phyloP scores from a whole-genome alignment of 2,113 vertebrate species.

The Nipponia nippon region DNA sequence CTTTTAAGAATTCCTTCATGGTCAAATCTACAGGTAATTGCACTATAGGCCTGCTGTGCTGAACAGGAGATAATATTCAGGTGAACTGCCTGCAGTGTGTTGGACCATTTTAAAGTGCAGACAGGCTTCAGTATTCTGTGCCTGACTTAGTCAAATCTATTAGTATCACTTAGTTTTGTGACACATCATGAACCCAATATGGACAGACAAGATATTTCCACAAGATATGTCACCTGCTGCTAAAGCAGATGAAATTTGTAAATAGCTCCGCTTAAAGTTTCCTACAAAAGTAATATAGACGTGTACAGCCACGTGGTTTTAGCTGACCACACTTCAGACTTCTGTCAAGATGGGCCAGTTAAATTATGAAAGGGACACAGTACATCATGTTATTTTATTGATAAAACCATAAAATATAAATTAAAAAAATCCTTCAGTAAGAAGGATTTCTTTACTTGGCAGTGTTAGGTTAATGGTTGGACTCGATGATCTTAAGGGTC shows the following conservation, averaged over 20 bases:
- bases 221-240: not conserved
- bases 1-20: not conserved
- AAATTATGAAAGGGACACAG: not conserved
- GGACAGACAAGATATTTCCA: not conserved
- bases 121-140: not conserved
- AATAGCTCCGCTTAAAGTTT: not conserved
- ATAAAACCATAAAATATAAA: not conserved
- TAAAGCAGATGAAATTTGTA: not conserved
- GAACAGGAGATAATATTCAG: not conserved
- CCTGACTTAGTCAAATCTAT: not conserved
- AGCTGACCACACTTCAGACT: not conserved
- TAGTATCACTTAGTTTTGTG: not conserved
- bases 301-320: not conserved
- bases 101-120: not conserved
- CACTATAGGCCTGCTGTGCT: fast-evolving
- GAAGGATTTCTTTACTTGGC: too few relatives aligned
- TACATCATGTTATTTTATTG: not conserved
- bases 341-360: not conserved
- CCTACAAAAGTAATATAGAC: not conserved
- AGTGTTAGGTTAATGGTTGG: too few relatives aligned
- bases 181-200: not conserved
- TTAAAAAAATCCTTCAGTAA: not conserved
- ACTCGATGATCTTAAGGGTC: too few relatives aligned
- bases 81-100: not conserved
- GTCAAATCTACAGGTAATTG: not conserved